phyloP scores from a whole-genome alignment of 2,113 vertebrate genomes.

The Ceratotherium simum region DNA sequence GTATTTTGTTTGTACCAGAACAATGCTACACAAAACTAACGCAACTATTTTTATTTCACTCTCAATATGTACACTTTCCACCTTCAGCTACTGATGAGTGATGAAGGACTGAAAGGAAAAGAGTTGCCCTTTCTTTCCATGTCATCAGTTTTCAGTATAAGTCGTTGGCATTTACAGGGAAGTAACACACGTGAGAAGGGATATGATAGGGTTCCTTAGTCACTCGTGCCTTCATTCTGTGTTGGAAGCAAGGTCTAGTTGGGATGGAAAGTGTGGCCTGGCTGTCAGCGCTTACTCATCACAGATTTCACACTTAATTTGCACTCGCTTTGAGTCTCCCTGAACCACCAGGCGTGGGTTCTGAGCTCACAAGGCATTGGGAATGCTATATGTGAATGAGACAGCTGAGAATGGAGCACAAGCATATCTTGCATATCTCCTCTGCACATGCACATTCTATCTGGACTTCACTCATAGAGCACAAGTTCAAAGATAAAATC shows the following conservation, averaged over 20 bases:
- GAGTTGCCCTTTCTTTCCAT: background rate
- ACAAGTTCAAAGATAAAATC: background rate
- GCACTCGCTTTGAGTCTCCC: background rate
- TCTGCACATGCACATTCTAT: background rate
- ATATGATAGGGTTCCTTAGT: fast-evolving
- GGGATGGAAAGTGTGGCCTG: background rate
- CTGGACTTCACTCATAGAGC: background rate
- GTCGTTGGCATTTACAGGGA: background rate
- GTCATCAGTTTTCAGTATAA: too few relatives aligned
- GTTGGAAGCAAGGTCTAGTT: background rate
- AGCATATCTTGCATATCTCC: background rate
- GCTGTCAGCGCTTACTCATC: background rate
- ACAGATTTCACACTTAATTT: background rate
- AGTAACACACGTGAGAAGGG: background rate
- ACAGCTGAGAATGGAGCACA: background rate
- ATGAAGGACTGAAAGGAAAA: too few relatives aligned
- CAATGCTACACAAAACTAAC: background rate
- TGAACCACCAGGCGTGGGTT: too few relatives aligned
- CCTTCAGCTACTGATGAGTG: too few relatives aligned
- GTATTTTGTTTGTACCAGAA: background rate
- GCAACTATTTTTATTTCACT: background rate
- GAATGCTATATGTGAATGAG: background rate
- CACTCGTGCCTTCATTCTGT: background rate
- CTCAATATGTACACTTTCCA: background rate
- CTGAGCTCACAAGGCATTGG: background rate